A percentile compares a stretch with the other conserved stretches of the same genome.
Conservation (phyloP, 2,888 invertebrate species). For the Altica lythri region DNA sequence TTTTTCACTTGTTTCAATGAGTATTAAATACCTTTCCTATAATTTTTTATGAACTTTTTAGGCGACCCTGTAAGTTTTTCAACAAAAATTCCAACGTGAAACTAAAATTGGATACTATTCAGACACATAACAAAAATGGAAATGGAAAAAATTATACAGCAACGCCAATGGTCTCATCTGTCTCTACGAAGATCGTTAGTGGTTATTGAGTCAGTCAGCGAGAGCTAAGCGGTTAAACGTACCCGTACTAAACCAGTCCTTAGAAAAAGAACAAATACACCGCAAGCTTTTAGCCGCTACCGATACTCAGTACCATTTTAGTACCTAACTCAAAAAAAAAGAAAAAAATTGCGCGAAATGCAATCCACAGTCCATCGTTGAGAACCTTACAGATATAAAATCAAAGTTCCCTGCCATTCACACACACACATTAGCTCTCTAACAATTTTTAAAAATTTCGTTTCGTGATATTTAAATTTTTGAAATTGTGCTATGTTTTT, state of each 20-base stretch:
- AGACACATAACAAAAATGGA: too few relatives aligned
- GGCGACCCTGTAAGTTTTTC: too few relatives aligned
- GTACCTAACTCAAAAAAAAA: conserved; percentile 19
- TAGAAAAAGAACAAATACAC: conserved; percentile 16
- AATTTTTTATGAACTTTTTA: too few relatives aligned
- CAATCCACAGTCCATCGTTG: conserved; percentile 3
- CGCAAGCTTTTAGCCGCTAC: conserved; percentile 12
- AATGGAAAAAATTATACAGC: not conserved
- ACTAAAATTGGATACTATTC: too few relatives aligned
- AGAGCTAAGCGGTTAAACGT: not conserved
- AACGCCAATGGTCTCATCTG: not conserved
- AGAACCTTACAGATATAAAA: conserved; percentile 3
- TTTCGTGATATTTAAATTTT: too few relatives aligned
- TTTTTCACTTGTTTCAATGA: too few relatives aligned
- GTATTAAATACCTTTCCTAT: too few relatives aligned
- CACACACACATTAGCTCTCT: too few relatives aligned
- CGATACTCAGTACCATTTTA: conserved; percentile 15
- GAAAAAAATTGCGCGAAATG: conserved; percentile 18
- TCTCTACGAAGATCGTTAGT: conserved; percentile 5
- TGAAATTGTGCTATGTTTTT: too few relatives aligned
- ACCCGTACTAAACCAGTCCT: conserved; percentile 11
- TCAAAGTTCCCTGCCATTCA: too few relatives aligned
- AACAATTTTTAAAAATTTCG: too few relatives aligned
- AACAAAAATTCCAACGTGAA: too few relatives aligned
- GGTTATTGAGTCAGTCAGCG: not conserved